A percentile compares a stretch with the other conserved stretches of the same genome.
Evolutionary conservation across 2,888 invertebrate genomes (phyloP).

Genomic region (Lysandra bellargus): DNA sequence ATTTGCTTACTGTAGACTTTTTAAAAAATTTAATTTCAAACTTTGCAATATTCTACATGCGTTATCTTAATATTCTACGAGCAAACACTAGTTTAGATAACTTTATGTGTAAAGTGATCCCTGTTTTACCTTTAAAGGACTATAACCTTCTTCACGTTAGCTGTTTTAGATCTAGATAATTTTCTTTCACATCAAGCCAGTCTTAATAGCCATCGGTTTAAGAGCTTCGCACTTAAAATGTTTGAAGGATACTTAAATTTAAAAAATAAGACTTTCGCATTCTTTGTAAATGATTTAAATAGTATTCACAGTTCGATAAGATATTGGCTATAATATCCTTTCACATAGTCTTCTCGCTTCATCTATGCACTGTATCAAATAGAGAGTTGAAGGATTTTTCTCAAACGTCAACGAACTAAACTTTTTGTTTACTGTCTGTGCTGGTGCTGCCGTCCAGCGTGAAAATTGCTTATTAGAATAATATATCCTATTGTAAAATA

Average conservation of each 20-base stretch:
- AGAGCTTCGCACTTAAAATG: slow-evolving; percentile 36
- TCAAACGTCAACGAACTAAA: no score
- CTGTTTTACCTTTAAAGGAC: slow-evolving; percentile 57
- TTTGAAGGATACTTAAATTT: background rate
- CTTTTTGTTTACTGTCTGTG: no score
- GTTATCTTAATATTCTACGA: background rate
- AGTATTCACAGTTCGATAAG: background rate
- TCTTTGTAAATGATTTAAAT: no score
- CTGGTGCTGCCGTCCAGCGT: no score
- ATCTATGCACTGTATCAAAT: no score
- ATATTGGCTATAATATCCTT: background rate
- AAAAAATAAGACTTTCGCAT: background rate
- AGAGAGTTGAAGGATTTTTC: no score
- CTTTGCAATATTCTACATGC: background rate
- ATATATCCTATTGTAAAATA: background rate
- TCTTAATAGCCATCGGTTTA: slow-evolving; percentile 59
- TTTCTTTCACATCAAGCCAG: slow-evolving; percentile 61
- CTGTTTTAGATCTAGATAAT: slow-evolving; percentile 71
- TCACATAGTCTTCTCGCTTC: no score
- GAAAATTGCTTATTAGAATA: no score
- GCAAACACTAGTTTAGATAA: slow-evolving; percentile 41
- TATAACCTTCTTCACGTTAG: slow-evolving; percentile 61
- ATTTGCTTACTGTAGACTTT: background rate
- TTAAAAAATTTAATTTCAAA: background rate
- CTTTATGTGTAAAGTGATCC: slow-evolving; percentile 56